Conservation (phyloP, 2,797 vertebrate genomes). For the Anas capensis region DNA sequence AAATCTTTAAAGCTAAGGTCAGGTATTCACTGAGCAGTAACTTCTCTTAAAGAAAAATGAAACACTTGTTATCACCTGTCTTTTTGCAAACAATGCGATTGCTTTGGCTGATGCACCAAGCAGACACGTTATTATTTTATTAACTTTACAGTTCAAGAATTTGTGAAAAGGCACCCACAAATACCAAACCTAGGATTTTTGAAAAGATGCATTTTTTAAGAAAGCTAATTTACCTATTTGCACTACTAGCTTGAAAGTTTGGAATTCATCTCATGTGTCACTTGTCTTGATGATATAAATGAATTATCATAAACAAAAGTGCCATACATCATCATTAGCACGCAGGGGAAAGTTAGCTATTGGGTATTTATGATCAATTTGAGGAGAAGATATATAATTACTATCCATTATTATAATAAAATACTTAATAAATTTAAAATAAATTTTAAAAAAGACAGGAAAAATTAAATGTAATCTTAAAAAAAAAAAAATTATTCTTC, state of each 20-base stretch:
- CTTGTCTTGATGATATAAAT: slow-evolving; percentile 8
- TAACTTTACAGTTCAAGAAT: background rate
- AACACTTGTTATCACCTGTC: slow-evolving; percentile 19
- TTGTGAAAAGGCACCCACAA: background rate
- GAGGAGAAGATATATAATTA: slow-evolving; percentile 17
- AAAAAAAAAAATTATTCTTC: background rate
- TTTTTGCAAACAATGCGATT: slow-evolving; percentile 33
- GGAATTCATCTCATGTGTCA: background rate
- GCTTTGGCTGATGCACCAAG: slow-evolving; percentile 27
- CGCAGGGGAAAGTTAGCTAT: background rate
- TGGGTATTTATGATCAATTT: slow-evolving; percentile 46
- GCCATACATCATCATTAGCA: slow-evolving; percentile 22
- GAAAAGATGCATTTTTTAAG: background rate
- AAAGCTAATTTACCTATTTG: background rate
- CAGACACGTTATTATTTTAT: slow-evolving; percentile 7
- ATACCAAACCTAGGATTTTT: background rate
- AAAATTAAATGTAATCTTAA: background rate
- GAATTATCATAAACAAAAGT: slow-evolving; percentile 35
- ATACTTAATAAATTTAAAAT: background rate
- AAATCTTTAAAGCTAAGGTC: slow-evolving; percentile 27
- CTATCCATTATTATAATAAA: slow-evolving; percentile 21
- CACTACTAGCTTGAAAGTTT: slow-evolving; percentile 1
- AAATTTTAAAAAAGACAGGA: background rate
- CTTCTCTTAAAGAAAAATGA: slow-evolving; percentile 41
- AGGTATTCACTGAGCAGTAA: slow-evolving; percentile 14